Conservation (phyloP, 2,113 vertebrate species). For the Chaenogobius annularis region DNA sequence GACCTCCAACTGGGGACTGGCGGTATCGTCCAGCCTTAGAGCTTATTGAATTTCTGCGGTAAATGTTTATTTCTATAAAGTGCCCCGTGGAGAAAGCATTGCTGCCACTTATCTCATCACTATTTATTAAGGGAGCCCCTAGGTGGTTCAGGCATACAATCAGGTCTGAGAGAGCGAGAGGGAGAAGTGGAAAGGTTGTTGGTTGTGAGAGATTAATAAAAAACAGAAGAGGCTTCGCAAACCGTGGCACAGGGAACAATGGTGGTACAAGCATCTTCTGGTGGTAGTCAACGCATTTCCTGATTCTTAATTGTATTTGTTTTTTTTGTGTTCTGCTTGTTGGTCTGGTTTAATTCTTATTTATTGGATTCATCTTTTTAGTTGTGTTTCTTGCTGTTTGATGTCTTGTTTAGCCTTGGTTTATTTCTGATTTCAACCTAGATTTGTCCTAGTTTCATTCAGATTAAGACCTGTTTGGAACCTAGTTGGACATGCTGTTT, state of each 20-base stretch:
- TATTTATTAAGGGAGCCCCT: slow-evolving; percentile 67
- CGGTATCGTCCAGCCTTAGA: slow-evolving; percentile 42
- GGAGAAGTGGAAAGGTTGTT: slow-evolving; percentile 5
- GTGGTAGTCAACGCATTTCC: no score
- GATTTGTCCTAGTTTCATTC: neutral
- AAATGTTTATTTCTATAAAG: slow-evolving; percentile 67
- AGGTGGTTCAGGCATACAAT: slow-evolving; percentile 39
- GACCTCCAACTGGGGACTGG: slow-evolving; percentile 47
- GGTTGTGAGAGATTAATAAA: slow-evolving; percentile 10
- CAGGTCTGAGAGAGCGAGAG: slow-evolving; percentile 18
- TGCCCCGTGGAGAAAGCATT: slow-evolving; percentile 52
- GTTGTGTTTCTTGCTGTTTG: neutral
- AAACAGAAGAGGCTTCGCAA: neutral
- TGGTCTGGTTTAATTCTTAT: neutral
- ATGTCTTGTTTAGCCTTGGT: neutral
- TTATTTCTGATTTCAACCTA: neutral
- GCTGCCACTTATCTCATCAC: slow-evolving; percentile 71
- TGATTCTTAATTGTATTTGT: no score
- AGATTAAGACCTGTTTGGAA: no score
- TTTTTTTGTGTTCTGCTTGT: neutral
- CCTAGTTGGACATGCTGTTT: no score
- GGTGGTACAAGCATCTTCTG: neutral
- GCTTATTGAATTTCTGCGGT: slow-evolving; percentile 67
- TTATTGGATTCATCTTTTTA: neutral
- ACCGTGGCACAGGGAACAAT: neutral